Evolutionary conservation across 2,797 vertebrate genomes (phyloP).

Genomic region (Tinamus major): DNA sequence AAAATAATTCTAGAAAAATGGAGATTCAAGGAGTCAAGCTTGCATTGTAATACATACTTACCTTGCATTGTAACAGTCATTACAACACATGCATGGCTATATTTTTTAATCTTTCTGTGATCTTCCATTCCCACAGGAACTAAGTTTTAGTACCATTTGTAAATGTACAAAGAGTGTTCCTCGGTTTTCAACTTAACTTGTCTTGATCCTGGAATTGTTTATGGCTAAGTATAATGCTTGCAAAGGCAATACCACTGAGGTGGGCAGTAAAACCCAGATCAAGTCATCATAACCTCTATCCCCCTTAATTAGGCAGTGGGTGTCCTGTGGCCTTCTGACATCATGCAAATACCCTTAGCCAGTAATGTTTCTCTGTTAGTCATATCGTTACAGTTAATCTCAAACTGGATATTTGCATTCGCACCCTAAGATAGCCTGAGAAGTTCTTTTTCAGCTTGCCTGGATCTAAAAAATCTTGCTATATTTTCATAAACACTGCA

Average conservation of each 20-base stretch:
- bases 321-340: constrained; percentile 67
- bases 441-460: not conserved
- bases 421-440: not conserved
- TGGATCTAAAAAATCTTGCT: not conserved
- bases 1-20: not conserved
- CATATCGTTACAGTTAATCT: constrained; percentile 47
- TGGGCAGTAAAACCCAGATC: constrained; percentile 51
- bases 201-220: not conserved
- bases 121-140: too few relatives aligned
- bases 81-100: too few relatives aligned
- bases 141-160: not conserved
- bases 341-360: constrained; percentile 73
- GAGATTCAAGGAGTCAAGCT: not conserved
- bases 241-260: constrained; percentile 34
- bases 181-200: not conserved
- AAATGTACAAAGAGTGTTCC: not conserved
- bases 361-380: constrained; percentile 62
- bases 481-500: not conserved
- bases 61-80: too few relatives aligned
- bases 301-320: constrained; percentile 72
- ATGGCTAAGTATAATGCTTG: not conserved
- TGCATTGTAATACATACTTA: too few relatives aligned
- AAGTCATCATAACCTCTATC: constrained; percentile 67
- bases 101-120: too few relatives aligned
- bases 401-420: constrained; percentile 15